phyloP scores from a whole-genome alignment of 2,113 vertebrate species.

The Eonycteris spelaea region DNA sequence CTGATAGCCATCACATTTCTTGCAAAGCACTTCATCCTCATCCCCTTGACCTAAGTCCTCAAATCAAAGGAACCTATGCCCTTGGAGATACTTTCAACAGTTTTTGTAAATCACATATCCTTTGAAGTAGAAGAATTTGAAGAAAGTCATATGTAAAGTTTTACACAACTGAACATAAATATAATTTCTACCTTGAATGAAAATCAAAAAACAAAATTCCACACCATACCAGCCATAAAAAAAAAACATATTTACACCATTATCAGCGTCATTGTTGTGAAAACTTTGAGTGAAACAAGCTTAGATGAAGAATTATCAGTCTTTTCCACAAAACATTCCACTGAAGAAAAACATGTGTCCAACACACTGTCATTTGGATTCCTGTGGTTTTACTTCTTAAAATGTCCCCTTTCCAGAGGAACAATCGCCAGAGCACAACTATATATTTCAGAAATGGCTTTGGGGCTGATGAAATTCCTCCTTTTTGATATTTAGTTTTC shows the following conservation, averaged over 20 bases:
- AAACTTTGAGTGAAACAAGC: conserved; percentile 62
- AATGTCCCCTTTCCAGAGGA: background rate
- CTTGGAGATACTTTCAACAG: background rate
- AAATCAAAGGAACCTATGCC: background rate
- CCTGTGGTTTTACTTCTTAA: background rate
- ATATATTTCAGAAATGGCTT: conserved; percentile 48
- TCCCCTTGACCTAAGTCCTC: conserved; percentile 5
- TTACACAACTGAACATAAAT: background rate
- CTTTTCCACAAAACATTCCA: conserved; percentile 27
- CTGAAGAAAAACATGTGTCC: conserved; percentile 41
- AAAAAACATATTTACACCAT: conserved; percentile 30
- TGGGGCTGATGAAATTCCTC: conserved; percentile 1
- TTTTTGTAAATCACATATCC: background rate
- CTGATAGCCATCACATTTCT: conserved; percentile 41
- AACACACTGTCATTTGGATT: conserved; percentile 12
- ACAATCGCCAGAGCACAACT: background rate
- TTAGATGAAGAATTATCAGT: conserved; percentile 8
- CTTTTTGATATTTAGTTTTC: conserved; percentile 9
- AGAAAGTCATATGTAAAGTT: conserved; percentile 41
- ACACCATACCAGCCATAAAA: conserved; percentile 28
- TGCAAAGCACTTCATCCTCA: background rate
- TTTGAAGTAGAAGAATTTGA: conserved; percentile 43
- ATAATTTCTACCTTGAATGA: background rate
- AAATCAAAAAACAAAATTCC: background rate
- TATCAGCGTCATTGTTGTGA: background rate